These are phyloP conservation scores for Saccostrea echinata DNA, from an alignment of 1,140 invertebrate genomes.

Conservation along the genomic window DNA sequence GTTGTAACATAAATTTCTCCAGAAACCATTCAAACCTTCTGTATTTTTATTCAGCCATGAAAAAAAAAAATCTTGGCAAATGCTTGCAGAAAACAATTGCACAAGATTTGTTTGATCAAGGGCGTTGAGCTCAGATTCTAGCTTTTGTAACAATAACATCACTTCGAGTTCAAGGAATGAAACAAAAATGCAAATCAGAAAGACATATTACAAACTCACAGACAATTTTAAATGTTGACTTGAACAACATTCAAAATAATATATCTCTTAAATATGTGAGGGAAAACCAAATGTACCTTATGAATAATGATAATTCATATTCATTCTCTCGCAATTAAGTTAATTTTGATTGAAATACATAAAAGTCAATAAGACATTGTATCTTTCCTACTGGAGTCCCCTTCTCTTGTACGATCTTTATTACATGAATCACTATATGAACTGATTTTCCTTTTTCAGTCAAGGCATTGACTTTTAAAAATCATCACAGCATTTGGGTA, in stretches of 20 bases:
- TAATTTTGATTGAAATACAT: no score
- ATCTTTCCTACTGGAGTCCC: no score
- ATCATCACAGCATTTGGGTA: no score
- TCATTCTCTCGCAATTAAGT: not conserved
- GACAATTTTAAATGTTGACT: not conserved
- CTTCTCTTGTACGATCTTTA: no score
- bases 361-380: no score
- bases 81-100: constrained; percentile 1
- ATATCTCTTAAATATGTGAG: not conserved
- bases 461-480: no score
- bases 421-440: no score
- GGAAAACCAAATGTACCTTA: not conserved
- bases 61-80: constrained; percentile 8
- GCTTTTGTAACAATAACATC: not conserved
- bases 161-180: not conserved
- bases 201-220: no score
- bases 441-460: no score
- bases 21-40: constrained; percentile 16
- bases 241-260: not conserved
- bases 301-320: not conserved
- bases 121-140: not conserved
- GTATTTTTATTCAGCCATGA: constrained; percentile 18
- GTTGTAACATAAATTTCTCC: not conserved
- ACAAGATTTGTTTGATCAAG: not conserved
- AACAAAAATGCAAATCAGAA: not conserved